These are phyloP conservation scores for Mythimna ferrago DNA, from an alignment of 2,888 invertebrate genomes.

Conservation along the genomic window DNA sequence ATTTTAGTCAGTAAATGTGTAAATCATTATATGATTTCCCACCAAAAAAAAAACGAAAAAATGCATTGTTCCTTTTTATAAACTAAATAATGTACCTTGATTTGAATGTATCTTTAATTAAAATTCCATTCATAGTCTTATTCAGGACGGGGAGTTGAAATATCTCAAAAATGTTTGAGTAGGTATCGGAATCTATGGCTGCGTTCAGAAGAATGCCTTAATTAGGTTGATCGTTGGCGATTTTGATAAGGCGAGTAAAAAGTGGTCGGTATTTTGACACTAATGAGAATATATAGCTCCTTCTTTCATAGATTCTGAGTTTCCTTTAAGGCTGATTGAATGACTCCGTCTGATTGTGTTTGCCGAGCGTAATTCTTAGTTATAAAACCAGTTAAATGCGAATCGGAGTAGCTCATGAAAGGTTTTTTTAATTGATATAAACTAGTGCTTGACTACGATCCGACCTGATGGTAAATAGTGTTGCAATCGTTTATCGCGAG, in stretches of 20 bases:
- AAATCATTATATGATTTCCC: too few relatives aligned
- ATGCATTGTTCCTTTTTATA: conserved; percentile 29
- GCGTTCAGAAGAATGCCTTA: conserved; percentile 85
- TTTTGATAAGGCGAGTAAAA: conserved; percentile 83
- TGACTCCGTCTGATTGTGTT: conserved; percentile 38
- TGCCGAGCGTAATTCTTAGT: conserved; percentile 31
- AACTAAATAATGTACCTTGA: conserved; percentile 58
- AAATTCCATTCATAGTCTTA: conserved; percentile 82
- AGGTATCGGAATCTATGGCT: conserved; percentile 80
- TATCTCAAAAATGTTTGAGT: conserved; percentile 82
- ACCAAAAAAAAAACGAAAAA: too few relatives aligned
- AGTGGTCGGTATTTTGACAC: conserved; percentile 78
- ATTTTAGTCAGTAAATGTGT: too few relatives aligned
- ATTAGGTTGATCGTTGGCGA: conserved; percentile 87
- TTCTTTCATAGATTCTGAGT: conserved; percentile 54
- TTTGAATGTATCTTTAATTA: conserved; percentile 79
- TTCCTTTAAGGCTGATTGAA: conserved; percentile 51
- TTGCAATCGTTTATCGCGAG: too few relatives aligned
- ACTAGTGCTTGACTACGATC: too few relatives aligned
- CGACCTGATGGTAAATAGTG: too few relatives aligned
- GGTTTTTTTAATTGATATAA: too few relatives aligned
- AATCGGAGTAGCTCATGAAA: too few relatives aligned
- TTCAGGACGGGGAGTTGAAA: conserved; percentile 74
- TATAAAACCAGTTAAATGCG: not conserved
- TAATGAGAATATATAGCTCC: conserved; percentile 85